A percentile compares a stretch with the other conserved stretches of the same genome.
phyloP scores from a whole-genome alignment of 2,888 invertebrate species.

The Agelastica alni region DNA sequence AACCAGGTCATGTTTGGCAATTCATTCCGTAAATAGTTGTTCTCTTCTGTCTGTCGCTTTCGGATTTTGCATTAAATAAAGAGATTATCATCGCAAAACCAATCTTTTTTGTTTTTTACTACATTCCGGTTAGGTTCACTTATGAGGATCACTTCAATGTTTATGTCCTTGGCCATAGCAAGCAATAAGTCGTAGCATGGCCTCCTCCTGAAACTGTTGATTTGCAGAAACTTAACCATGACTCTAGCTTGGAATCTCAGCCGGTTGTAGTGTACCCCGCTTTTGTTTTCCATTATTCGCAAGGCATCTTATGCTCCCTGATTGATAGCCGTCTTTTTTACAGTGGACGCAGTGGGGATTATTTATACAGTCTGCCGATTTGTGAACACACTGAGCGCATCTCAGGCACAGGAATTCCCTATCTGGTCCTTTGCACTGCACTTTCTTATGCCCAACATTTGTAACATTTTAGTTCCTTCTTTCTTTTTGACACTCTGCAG shows the following conservation, averaged over 20 bases:
- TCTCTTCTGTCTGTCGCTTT: too few species aligned
- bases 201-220: too few species aligned
- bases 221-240: conserved; percentile 1
- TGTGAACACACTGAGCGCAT: not conserved
- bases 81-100: conserved; percentile 1
- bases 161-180: not conserved
- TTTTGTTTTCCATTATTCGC: too few species aligned
- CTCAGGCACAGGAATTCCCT: not conserved
- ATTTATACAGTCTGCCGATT: not conserved
- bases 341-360: conserved; percentile 4
- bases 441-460: too few species aligned
- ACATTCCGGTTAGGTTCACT: conserved; percentile 2
- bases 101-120: not conserved
- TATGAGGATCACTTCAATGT: not conserved
- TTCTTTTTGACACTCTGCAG: not conserved
- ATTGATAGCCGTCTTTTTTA: not conserved
- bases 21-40: too few species aligned
- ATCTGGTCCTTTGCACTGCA: too few species aligned
- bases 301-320: not conserved
- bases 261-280: not conserved
- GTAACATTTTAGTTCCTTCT: too few species aligned
- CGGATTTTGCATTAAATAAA: too few species aligned
- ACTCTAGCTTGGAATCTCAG: not conserved
- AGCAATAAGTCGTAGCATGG: conserved; percentile 2
- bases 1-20: too few species aligned